Percentiles rank a stretch among this genome's conserved stretches.
Evolutionary conservation across 2,888 invertebrate species (phyloP).

Genomic region (Megaustenia siamemsis): DNA sequence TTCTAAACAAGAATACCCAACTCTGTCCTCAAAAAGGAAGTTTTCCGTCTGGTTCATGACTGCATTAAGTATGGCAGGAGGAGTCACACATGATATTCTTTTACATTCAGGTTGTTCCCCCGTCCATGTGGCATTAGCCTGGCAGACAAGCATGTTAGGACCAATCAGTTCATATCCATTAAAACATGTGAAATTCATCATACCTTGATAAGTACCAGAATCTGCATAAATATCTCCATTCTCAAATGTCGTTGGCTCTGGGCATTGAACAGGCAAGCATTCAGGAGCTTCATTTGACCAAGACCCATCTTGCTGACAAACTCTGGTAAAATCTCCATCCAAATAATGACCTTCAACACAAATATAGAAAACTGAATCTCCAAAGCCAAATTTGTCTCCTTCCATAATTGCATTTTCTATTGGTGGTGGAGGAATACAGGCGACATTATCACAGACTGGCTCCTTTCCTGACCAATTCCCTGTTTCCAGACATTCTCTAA

Average conservation of each 20-base stretch:
- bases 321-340: constrained; percentile 90
- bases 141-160: constrained; percentile 86
- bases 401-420: constrained; percentile 59
- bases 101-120: constrained; percentile 69
- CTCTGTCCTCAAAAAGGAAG: constrained; percentile 44
- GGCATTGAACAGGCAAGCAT: constrained; percentile 68
- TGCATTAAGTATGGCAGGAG: constrained; percentile 69
- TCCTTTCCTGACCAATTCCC: constrained; percentile 73
- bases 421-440: constrained; percentile 64
- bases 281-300: constrained; percentile 71
- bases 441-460: constrained; percentile 67
- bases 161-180: constrained; percentile 89
- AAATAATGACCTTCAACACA: constrained; percentile 85
- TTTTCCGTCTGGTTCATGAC: constrained; percentile 39
- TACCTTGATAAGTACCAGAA: constrained; percentile 66
- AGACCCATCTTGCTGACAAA: constrained; percentile 79
- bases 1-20: constrained; percentile 62
- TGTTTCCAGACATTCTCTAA: constrained; percentile 83
- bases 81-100: constrained; percentile 64
- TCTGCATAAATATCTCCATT: constrained; percentile 74
- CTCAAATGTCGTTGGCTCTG: constrained; percentile 70
- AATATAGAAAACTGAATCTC: constrained; percentile 61
- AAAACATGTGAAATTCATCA: constrained; percentile 62
- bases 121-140: constrained; percentile 75
- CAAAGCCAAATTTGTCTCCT: constrained; percentile 50